phyloP scores from a whole-genome alignment of 2,797 vertebrate species.

The Bradypodion pumilum region DNA sequence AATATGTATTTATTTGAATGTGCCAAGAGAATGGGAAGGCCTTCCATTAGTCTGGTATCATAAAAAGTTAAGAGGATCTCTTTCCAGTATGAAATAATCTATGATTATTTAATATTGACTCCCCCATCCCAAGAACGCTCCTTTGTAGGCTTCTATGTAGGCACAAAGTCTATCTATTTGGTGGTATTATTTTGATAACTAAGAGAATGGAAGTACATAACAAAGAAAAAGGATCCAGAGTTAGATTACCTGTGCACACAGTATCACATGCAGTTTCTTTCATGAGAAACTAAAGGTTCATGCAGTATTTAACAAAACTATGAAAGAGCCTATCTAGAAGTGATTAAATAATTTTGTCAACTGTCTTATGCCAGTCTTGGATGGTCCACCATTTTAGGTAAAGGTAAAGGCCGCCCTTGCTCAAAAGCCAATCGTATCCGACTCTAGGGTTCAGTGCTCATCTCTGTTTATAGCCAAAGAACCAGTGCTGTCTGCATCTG shows the following conservation, averaged over 20 bases:
- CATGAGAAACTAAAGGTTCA: constrained; percentile 45
- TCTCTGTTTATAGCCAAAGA: too few species aligned
- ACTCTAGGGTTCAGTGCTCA: too few species aligned
- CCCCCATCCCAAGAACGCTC: not conserved
- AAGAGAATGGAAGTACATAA: constrained; percentile 24
- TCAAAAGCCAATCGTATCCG: too few species aligned
- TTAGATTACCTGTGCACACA: constrained; percentile 11
- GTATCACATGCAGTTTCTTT: constrained; percentile 18
- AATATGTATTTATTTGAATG: not conserved
- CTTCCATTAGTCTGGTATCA: constrained; percentile 45
- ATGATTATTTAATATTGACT: constrained; percentile 2
- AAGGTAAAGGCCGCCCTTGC: too few species aligned
- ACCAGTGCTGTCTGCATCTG: too few species aligned
- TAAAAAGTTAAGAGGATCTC: constrained; percentile 50
- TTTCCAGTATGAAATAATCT: constrained; percentile 46
- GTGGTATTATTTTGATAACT: constrained; percentile 41
- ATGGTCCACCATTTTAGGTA: not conserved
- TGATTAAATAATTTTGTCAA: not conserved
- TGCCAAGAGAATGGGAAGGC: not conserved
- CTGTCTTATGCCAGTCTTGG: not conserved
- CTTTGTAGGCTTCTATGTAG: constrained; percentile 16
- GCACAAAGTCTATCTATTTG: not conserved
- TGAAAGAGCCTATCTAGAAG: not conserved
- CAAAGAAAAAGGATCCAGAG: constrained; percentile 50
- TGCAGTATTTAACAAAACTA: constrained; percentile 42